phyloP scores from a whole-genome alignment of 64 coral and sea anemone species.

The Stichodactyla mertensii region DNA sequence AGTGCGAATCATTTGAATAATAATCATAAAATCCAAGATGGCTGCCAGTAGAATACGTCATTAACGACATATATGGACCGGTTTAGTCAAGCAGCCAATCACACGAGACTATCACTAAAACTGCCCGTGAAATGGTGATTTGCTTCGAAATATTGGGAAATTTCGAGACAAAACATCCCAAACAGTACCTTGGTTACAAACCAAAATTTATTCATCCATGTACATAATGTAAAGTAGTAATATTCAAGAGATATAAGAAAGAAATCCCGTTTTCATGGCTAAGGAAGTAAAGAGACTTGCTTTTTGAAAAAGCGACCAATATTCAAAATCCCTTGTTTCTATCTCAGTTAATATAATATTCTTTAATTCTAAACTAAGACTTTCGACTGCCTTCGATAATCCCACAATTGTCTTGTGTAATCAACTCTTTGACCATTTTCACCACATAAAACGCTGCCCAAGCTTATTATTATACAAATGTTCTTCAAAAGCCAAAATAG shows the following conservation, averaged over 20 bases:
- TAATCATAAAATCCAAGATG: conserved; percentile 53
- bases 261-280: no score
- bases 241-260: background rate
- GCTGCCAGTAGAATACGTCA: conserved; percentile 40
- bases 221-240: background rate
- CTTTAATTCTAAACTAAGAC: background rate
- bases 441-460: background rate
- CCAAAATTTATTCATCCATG: conserved; percentile 3
- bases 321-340: background rate
- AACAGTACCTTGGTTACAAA: conserved; percentile 11
- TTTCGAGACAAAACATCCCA: conserved; percentile 11
- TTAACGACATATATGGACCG: conserved; percentile 38
- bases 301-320: background rate
- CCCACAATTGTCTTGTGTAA: background rate
- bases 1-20: conserved; percentile 49
- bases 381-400: background rate
- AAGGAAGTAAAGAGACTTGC: background rate
- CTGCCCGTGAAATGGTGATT: conserved; percentile 4
- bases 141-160: background rate
- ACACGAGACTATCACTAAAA: background rate
- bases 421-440: background rate
- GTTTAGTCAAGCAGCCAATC: conserved; percentile 25
- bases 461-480: background rate
- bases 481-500: conserved; percentile 11
- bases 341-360: background rate